These are phyloP conservation scores for Galleria mellonella DNA, from an alignment of 1,140 invertebrate genomes.

Conservation along the genomic window DNA sequence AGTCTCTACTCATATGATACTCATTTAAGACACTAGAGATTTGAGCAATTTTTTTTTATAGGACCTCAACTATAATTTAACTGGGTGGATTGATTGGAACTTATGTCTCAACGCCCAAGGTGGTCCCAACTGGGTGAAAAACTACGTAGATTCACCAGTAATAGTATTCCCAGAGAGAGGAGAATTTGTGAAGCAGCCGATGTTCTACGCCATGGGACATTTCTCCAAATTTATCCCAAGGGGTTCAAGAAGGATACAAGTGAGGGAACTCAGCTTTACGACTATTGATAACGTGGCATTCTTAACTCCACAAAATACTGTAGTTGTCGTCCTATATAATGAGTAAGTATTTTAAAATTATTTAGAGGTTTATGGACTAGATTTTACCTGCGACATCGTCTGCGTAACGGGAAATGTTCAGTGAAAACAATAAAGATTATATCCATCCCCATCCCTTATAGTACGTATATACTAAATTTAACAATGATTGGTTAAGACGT, in stretches of 20 bases:
- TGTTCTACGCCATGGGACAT: constrained; percentile 88
- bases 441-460: too few relatives aligned
- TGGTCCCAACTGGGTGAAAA: constrained; percentile 81
- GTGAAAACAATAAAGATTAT: too few relatives aligned
- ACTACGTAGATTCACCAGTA: constrained; percentile 82
- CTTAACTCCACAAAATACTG: neutral
- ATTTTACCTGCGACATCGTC: too few relatives aligned
- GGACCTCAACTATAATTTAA: constrained; percentile 79
- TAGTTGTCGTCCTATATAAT: constrained; percentile 1
- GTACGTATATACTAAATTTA: too few relatives aligned
- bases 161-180: constrained; percentile 77
- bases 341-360: constrained; percentile 1
- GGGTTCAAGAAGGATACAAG: constrained; percentile 68
- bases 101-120: constrained; percentile 81
- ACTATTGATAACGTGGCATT: neutral
- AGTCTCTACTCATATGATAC: too few relatives aligned
- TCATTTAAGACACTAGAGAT: too few relatives aligned
- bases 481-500: too few relatives aligned
- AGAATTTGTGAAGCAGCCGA: constrained; percentile 90
- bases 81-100: constrained; percentile 92
- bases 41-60: constrained; percentile 40
- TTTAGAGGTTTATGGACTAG: neutral
- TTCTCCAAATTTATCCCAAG: constrained; percentile 84
- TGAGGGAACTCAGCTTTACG: neutral
- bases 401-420: too few relatives aligned